Evolutionary conservation across 2,888 invertebrate genomes (phyloP).

Genomic region (Galerucella calmariensis): DNA sequence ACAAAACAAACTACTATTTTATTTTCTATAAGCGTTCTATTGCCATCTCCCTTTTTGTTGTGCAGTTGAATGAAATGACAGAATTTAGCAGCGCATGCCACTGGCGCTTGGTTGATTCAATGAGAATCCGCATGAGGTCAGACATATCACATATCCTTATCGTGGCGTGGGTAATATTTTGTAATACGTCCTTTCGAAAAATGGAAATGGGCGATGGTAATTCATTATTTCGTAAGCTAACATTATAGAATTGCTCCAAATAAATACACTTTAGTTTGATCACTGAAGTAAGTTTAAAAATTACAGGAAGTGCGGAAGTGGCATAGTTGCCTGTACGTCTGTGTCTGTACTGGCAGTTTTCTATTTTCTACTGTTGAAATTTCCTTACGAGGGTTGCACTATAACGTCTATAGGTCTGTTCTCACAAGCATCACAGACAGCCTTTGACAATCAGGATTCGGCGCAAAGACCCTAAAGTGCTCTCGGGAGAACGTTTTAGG

Average conservation of each 20-base stretch:
- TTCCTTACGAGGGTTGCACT: too few species aligned
- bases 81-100: slow-evolving; percentile 20
- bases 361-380: too few species aligned
- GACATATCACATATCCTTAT: background rate
- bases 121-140: slow-evolving; percentile 8
- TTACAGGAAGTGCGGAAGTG: too few species aligned
- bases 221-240: background rate
- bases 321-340: too few species aligned
- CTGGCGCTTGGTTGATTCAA: background rate
- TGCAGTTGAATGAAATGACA: slow-evolving; percentile 19
- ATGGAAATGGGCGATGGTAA: background rate
- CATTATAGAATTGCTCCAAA: background rate
- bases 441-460: too few species aligned
- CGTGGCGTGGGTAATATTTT: background rate
- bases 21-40: slow-evolving; percentile 33
- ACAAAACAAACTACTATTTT: slow-evolving; percentile 25
- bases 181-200: background rate
- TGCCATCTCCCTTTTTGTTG: slow-evolving; percentile 12
- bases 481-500: too few species aligned
- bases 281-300: too few species aligned
- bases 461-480: too few species aligned
- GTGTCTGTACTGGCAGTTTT: too few species aligned
- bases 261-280: background rate
- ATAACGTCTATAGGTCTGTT: too few species aligned
- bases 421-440: too few species aligned